These are phyloP conservation scores for Gymnothorax reevesii DNA, from an alignment of 2,797 vertebrate genomes.

Conservation along the genomic window DNA sequence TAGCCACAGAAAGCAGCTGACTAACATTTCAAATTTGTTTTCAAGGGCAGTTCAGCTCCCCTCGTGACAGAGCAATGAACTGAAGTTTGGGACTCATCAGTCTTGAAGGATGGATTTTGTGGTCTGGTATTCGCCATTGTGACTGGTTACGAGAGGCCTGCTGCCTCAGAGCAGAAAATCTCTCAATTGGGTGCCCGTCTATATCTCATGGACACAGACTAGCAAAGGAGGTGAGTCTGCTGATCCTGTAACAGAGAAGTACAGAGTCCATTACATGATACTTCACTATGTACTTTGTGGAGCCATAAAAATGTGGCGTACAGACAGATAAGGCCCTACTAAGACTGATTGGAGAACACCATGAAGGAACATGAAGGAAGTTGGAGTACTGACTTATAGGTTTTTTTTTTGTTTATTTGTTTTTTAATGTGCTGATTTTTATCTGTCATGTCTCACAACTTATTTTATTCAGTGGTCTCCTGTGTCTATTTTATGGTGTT, in stretches of 20 bases:
- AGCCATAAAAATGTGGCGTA: not conserved
- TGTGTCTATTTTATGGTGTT: no score
- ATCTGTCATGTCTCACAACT: no score
- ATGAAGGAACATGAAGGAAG: not conserved
- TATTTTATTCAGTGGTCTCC: no score
- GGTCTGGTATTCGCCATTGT: conserved; percentile 41
- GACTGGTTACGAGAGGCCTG: conserved; percentile 34
- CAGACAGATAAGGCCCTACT: not conserved
- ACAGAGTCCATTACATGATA: not conserved
- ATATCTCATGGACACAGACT: not conserved
- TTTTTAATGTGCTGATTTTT: no score
- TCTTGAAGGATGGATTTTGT: conserved; percentile 34
- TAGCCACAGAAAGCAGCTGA: not conserved
- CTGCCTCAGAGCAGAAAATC: conserved; percentile 30
- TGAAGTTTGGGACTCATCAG: conserved; percentile 34
- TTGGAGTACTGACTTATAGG: no score
- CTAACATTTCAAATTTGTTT: not conserved
- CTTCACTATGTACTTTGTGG: not conserved
- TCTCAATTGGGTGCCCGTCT: conserved; percentile 27
- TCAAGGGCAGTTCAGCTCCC: not conserved
- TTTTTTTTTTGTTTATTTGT: no score
- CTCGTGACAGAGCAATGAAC: not conserved
- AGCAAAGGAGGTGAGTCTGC: not conserved
- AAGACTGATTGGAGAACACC: conserved; percentile 1
- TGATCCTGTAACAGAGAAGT: not conserved